phyloP scores from a whole-genome alignment of 2,888 invertebrate species.

The Noctua janthe region DNA sequence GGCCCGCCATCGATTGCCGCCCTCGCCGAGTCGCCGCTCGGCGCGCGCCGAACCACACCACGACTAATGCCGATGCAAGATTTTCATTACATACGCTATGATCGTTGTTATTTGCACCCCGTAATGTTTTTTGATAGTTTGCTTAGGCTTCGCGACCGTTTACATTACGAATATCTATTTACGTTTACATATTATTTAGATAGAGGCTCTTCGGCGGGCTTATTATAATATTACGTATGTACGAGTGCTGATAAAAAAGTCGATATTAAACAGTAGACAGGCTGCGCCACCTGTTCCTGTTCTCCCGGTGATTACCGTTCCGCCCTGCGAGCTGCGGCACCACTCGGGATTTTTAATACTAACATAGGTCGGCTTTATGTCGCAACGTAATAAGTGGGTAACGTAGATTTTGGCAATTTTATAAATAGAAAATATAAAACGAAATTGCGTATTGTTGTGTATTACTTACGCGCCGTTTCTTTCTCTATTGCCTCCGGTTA shows the following conservation, averaged over 20 bases:
- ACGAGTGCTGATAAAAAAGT: conserved; percentile 77
- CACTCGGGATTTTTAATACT: conserved; percentile 74
- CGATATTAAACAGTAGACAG: conserved; percentile 76
- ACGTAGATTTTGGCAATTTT: conserved; percentile 68
- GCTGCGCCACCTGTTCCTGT: conserved; percentile 80
- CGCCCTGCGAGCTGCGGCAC: conserved; percentile 71
- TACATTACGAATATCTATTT: conserved; percentile 72
- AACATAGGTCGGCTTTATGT: conserved; percentile 68
- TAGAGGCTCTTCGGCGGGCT: conserved; percentile 67
- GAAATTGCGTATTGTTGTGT: conserved; percentile 61
- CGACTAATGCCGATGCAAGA: conserved; percentile 88
- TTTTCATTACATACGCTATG: conserved; percentile 90
- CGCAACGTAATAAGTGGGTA: conserved; percentile 65
- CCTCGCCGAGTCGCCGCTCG: conserved; percentile 88
- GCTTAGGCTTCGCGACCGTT: conserved; percentile 79
- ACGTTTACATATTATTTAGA: conserved; percentile 74
- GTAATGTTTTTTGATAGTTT: conserved; percentile 89
- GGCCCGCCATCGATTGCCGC: conserved; percentile 90
- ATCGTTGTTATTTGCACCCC: conserved; percentile 90
- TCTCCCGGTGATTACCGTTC: conserved; percentile 77
- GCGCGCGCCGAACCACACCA: conserved; percentile 86
- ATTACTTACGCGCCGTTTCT: conserved; percentile 51
- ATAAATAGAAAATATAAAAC: conserved; percentile 64
- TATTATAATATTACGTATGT: conserved; percentile 69
- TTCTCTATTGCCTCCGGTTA: conserved; percentile 43